phyloP scores from a whole-genome alignment of 1,140 invertebrate genomes.

The Heliothis subflexa region DNA sequence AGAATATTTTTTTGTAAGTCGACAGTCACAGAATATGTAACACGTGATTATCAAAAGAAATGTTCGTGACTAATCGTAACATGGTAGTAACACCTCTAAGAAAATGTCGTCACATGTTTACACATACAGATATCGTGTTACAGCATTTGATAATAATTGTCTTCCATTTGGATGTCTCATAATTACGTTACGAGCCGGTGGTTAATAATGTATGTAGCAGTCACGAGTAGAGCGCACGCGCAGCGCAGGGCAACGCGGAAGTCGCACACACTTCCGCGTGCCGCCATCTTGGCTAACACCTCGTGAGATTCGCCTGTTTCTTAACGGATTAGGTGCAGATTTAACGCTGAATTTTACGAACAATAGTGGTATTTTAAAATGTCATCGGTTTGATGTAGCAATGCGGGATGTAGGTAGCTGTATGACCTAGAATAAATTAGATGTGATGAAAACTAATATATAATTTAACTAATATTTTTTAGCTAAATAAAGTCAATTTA shows the following conservation, averaged over 20 bases:
- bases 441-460: no score
- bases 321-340: conserved; percentile 40
- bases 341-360: conserved; percentile 20
- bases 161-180: conserved; percentile 61
- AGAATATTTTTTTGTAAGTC: neutral
- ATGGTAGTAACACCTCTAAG: neutral
- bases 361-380: conserved; percentile 27
- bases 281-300: conserved; percentile 80
- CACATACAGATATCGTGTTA: conserved; percentile 34
- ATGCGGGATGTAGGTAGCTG: no score
- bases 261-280: conserved; percentile 81
- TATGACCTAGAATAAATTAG: conserved; percentile 2
- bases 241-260: conserved; percentile 83
- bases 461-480: no score
- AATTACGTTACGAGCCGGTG: conserved; percentile 61
- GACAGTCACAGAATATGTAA: neutral
- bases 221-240: conserved; percentile 74
- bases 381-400: conserved; percentile 11
- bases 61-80: conserved; percentile 10
- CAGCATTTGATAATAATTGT: conserved; percentile 47
- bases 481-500: no score
- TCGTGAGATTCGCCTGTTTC: conserved; percentile 75
- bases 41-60: conserved; percentile 16
- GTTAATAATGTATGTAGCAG: conserved; percentile 78
- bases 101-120: conserved; percentile 28